Conservation (phyloP, 1,140 invertebrate species). For the Ceratina calcarata region DNA sequence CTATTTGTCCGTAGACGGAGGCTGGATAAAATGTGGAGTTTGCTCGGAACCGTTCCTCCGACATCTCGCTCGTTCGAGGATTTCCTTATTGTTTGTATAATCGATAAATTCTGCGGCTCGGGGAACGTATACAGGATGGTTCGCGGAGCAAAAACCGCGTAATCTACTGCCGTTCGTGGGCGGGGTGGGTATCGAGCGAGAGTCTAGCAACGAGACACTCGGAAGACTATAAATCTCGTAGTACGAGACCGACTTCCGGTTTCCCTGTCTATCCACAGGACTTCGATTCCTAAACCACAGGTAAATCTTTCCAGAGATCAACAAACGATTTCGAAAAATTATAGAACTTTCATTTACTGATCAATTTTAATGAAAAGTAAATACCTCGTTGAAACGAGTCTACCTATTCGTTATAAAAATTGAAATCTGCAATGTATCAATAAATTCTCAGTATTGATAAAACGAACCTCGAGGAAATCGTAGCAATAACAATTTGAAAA, state of each 20-base stretch:
- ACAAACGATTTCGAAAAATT: too few species aligned
- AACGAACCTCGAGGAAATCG: too few species aligned
- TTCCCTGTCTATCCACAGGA: constrained; percentile 13
- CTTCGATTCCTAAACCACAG: constrained; percentile 12
- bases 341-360: too few species aligned
- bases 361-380: too few species aligned
- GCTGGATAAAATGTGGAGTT: background rate
- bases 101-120: constrained; percentile 64
- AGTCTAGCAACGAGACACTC: constrained; percentile 36
- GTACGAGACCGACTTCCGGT: constrained; percentile 45
- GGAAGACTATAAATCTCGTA: constrained; percentile 52
- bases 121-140: constrained; percentile 60
- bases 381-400: too few species aligned
- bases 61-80: constrained; percentile 15
- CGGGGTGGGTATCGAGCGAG: constrained; percentile 50
- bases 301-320: too few species aligned
- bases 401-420: too few species aligned
- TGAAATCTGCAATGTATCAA: too few species aligned
- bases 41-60: background rate
- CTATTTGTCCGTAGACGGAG: too few species aligned
- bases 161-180: constrained; percentile 69
- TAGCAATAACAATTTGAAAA: too few species aligned
- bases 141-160: constrained; percentile 63
- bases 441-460: too few species aligned
- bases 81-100: constrained; percentile 69